A percentile compares a stretch with the other conserved stretches of the same genome.
Conservation (phyloP, 53 echinoderm and acorn worm species). For the Apostichopus leukothele region DNA sequence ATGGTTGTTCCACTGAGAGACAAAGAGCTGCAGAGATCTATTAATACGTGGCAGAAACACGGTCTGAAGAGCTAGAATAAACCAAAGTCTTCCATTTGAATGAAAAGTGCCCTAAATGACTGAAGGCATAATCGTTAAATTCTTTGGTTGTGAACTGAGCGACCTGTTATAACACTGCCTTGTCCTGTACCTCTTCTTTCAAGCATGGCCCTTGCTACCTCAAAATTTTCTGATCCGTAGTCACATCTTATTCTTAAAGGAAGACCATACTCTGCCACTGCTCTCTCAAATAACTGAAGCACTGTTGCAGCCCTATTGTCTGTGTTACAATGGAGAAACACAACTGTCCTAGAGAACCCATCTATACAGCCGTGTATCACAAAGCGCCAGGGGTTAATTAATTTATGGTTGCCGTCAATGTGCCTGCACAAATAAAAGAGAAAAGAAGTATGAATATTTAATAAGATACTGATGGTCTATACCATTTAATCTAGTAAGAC, state of each 20-base stretch:
- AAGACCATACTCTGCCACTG: slow-evolving; percentile 57
- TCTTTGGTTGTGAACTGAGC: slow-evolving; percentile 62
- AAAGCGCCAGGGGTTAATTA: slow-evolving; percentile 60
- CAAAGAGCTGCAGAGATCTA: slow-evolving; percentile 53
- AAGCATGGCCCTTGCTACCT: slow-evolving; percentile 52
- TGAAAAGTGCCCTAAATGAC: neutral
- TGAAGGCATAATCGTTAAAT: slow-evolving; percentile 55
- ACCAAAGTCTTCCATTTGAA: neutral
- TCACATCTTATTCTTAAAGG: slow-evolving; percentile 68
- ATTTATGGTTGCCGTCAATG: slow-evolving; percentile 65
- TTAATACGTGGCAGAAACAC: slow-evolving; percentile 57
- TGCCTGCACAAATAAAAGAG: too few species aligned
- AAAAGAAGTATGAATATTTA: too few species aligned
- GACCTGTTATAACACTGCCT: slow-evolving; percentile 58
- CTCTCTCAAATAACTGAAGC: slow-evolving; percentile 22
- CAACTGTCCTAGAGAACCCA: slow-evolving; percentile 57
- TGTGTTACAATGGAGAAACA: slow-evolving; percentile 53
- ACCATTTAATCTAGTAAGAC: too few species aligned
- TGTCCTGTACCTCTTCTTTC: slow-evolving; percentile 50
- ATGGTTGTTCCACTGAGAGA: slow-evolving; percentile 57
- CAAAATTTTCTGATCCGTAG: slow-evolving; percentile 58
- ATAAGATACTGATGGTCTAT: too few species aligned
- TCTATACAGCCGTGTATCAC: slow-evolving; percentile 72
- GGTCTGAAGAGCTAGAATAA: slow-evolving; percentile 46
- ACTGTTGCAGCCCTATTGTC: slow-evolving; percentile 60